Percentiles rank a stretch among this genome's conserved stretches.
Conservation (phyloP, 2,113 vertebrate genomes). For the Peromyscus californicus region DNA sequence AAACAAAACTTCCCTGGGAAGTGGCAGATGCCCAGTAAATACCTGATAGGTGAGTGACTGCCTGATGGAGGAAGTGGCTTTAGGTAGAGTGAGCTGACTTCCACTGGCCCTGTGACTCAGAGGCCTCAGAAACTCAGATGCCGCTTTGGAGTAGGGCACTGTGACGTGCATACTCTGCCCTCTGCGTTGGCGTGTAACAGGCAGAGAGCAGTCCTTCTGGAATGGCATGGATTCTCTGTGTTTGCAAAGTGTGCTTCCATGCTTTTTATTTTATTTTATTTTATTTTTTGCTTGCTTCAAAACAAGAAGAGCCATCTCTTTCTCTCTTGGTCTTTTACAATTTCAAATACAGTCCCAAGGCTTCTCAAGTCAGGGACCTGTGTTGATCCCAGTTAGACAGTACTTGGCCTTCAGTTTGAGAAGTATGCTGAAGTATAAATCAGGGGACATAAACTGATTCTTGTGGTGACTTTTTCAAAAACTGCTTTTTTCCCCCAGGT, state of each 20-base stretch:
- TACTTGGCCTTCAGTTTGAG: conserved; percentile 60
- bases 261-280: too few relatives aligned
- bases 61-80: not conserved
- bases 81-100: not conserved
- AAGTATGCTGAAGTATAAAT: conserved; percentile 71
- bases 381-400: not conserved
- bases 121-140: not conserved
- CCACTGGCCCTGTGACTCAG: not conserved
- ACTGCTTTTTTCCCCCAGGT: not conserved
- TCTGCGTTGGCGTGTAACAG: not conserved
- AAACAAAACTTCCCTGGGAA: not conserved
- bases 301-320: not conserved
- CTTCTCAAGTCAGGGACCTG: not conserved
- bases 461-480: conserved; percentile 65
- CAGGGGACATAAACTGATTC: conserved; percentile 48
- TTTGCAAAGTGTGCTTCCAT: not conserved
- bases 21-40: not conserved
- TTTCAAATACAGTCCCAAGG: conserved; percentile 19
- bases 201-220: not conserved
- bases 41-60: not conserved
- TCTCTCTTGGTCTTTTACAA: conserved; percentile 23
- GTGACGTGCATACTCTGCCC: rapidly evolving
- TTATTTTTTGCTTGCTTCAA: not conserved
- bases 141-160: not conserved
- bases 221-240: not conserved